Base-by-base conservation (phyloP, 2,888 invertebrate genomes). In the Helobdella robusta region DNA sequence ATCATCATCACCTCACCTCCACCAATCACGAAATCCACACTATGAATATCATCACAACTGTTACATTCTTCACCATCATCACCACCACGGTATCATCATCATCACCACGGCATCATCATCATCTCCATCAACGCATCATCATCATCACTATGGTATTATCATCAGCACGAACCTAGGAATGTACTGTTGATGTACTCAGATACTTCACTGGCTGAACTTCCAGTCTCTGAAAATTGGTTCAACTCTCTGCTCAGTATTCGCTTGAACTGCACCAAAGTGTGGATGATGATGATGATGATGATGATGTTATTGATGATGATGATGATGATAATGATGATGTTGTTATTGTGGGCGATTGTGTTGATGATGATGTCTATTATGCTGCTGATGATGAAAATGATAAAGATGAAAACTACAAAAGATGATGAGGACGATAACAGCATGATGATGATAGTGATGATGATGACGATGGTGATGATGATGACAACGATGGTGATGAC, bases 161-260 rank as follows among this genome's bases (percentile, higher is more conserved):
- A 36, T 5, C 23, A 15, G 2, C 35, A 84, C 89, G 89, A 83
- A 95, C 94, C 94, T 82, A 98, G 87, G 84, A 97, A 98, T 75
- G 97, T 98, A 75, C 91, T 91, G 84, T 94, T 94, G 83, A 98
- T 93, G 84, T 93, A 98, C 82, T 97, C 95, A 67, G 95, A 95
- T 81, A 98, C 94, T 85, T 97, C 95, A 83, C 94, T 94, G 77
- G 97, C 97, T 74, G 95, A 94, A 83, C 90, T 93, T 84, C 93
- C 94, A 72, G 94, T 93, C 82, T 97, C 97, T 71, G 94, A 95
- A 84, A 97, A 97, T 82, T 97, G 95, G 78, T 91, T 93, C 78
- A 98, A 85, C 83, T 98, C 97, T 84, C 95, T 91, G 84, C 97
- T 97, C 82, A 98, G 86, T 93, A 98, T 95, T 80, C 94, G 87